These are phyloP conservation scores for Ptychobarbus kaznakovi DNA, from an alignment of 2,797 vertebrate species.

Conservation along the genomic window DNA sequence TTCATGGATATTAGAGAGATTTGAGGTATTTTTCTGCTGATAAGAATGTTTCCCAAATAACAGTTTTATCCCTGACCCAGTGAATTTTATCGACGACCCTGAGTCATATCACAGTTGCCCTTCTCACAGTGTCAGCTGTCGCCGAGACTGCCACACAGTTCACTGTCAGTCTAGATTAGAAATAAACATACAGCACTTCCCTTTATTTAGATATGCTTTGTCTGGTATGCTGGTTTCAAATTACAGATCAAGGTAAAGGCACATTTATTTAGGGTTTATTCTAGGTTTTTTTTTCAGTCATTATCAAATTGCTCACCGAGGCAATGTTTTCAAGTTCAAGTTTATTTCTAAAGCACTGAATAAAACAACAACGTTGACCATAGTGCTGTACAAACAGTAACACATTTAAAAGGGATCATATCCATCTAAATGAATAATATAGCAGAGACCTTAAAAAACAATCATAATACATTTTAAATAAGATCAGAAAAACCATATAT, in stretches of 20 bases:
- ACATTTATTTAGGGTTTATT: background rate
- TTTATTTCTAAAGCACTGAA: too few relatives aligned
- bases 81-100: background rate
- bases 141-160: background rate
- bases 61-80: background rate
- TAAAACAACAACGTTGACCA: too few relatives aligned
- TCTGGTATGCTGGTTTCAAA: slow-evolving; percentile 17
- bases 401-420: too few relatives aligned
- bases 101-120: background rate
- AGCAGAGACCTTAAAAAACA: too few relatives aligned
- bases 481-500: too few relatives aligned
- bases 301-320: background rate
- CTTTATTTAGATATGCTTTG: slow-evolving; percentile 27
- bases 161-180: slow-evolving; percentile 4
- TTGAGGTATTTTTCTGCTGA: background rate
- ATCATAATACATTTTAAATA: too few relatives aligned
- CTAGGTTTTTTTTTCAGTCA: background rate
- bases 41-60: background rate
- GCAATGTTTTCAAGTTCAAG: too few relatives aligned
- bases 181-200: background rate
- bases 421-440: too few relatives aligned
- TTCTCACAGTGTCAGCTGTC: background rate
- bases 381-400: too few relatives aligned
- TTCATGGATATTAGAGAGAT: background rate
- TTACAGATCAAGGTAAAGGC: background rate